phyloP scores from a whole-genome alignment of 64 coral and sea anemone species.

The Porites australiensis region DNA sequence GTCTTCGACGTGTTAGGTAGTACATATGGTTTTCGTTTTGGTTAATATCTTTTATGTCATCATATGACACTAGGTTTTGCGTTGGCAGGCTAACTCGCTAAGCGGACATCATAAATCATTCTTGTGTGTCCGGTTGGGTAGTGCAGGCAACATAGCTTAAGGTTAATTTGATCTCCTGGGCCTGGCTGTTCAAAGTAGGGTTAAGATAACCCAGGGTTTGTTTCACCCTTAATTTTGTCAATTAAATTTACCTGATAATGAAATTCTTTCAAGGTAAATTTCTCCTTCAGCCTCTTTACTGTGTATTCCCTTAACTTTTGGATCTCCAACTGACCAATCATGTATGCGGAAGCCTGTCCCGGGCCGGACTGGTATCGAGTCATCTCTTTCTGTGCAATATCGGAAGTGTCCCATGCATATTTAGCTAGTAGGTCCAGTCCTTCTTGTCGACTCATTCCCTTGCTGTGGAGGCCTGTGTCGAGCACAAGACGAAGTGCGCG shows the following conservation, averaged over 20 bases:
- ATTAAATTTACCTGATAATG: slow-evolving; percentile 74
- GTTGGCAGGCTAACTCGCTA: no score
- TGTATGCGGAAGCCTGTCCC: slow-evolving; percentile 84
- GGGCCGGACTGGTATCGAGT: slow-evolving; percentile 91
- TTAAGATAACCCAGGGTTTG: not conserved
- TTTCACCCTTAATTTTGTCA: no score
- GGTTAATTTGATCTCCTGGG: no score
- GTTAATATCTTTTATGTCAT: no score
- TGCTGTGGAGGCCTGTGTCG: slow-evolving; percentile 88
- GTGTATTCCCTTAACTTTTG: slow-evolving; percentile 61
- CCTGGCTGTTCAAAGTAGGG: no score
- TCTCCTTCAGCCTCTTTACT: slow-evolving; percentile 28
- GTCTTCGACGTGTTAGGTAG: no score
- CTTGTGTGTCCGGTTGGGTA: no score
- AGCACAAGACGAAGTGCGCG: slow-evolving; percentile 87
- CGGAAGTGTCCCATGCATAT: slow-evolving; percentile 96
- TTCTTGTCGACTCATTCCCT: slow-evolving; percentile 69
- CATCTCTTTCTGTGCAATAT: slow-evolving; percentile 86
- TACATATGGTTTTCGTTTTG: no score
- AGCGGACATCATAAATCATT: no score
- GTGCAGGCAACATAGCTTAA: no score
- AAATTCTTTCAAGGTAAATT: slow-evolving; percentile 86
- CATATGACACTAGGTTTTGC: no score
- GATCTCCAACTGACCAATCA: slow-evolving; percentile 87
- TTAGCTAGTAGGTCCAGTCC: slow-evolving; percentile 82